These are phyloP conservation scores for Virgularia gustaviana DNA, from an alignment of 92 coral and sea anemone genomes.

Conservation along the genomic window DNA sequence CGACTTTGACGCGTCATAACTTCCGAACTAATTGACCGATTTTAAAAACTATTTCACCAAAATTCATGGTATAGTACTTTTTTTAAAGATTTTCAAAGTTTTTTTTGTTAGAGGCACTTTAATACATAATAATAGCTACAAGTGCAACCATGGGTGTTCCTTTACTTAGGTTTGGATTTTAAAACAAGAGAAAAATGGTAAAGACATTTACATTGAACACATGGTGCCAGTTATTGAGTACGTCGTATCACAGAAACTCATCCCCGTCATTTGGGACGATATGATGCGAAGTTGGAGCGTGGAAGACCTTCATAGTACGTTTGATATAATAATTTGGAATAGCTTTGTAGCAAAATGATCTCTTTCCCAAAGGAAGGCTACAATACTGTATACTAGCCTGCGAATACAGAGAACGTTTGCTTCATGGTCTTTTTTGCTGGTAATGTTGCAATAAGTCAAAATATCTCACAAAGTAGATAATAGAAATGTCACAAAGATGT, in stretches of 20 bases:
- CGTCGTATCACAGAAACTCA: slow-evolving; percentile 43
- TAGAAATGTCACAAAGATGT: too few species aligned
- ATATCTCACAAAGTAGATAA: too few species aligned
- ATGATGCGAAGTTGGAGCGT: slow-evolving; percentile 89
- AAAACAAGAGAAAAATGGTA: slow-evolving; percentile 51
- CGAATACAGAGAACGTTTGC: too few species aligned
- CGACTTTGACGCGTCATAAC: too few species aligned
- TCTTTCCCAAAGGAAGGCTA: neutral
- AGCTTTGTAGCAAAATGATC: neutral
- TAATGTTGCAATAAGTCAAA: too few species aligned
- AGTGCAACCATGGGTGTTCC: neutral
- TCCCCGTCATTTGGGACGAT: slow-evolving; percentile 93
- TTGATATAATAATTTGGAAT: neutral
- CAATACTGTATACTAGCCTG: neutral
- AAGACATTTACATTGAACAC: slow-evolving; percentile 63
- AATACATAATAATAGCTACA: neutral
- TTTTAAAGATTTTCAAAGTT: too few species aligned
- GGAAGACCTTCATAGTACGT: slow-evolving; percentile 64
- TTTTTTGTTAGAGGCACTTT: too few species aligned
- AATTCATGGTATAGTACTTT: too few species aligned
- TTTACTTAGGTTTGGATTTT: slow-evolving; percentile 78
- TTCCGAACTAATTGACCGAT: too few species aligned
- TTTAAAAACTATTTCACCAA: too few species aligned
- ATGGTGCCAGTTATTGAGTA: slow-evolving; percentile 74
- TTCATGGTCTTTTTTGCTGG: neutral